These are phyloP conservation scores for Pollachius pollachius DNA, from an alignment of 2,113 vertebrate genomes.

Conservation along the genomic window DNA sequence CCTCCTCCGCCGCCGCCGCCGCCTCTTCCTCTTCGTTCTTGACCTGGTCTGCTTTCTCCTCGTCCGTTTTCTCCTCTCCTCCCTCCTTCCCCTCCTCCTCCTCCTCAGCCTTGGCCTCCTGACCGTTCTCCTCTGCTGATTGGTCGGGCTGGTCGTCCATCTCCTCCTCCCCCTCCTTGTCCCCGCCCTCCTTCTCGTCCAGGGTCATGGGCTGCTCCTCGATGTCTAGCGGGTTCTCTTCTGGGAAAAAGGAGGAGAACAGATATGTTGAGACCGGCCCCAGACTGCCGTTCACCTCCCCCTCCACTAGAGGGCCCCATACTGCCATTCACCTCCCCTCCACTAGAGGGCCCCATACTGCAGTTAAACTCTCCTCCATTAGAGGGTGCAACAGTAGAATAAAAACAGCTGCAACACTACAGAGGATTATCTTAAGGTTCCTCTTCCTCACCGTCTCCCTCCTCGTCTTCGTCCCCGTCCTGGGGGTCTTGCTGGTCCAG, in stretches of 20 bases:
- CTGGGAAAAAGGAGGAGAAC: constrained; percentile 42
- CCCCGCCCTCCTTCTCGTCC: constrained; percentile 66
- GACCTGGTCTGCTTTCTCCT: constrained; percentile 57
- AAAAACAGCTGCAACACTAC: too few relatives aligned
- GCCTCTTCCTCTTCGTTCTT: constrained; percentile 60
- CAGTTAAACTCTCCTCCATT: background rate
- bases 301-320: too few relatives aligned
- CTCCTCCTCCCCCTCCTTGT: constrained; percentile 52
- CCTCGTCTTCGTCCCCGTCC: constrained; percentile 67
- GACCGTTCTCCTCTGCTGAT: constrained; percentile 54
- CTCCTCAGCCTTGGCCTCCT: constrained; percentile 51
- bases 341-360: background rate
- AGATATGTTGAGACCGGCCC: background rate
- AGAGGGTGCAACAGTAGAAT: too few relatives aligned
- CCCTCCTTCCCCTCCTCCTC: constrained; percentile 65
- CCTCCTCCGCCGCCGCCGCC: constrained; percentile 60
- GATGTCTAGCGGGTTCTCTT: constrained; percentile 85
- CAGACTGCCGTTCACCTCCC: background rate
- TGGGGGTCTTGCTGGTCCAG: constrained; percentile 79
- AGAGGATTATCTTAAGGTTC: background rate
- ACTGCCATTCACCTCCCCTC: background rate
- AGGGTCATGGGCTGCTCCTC: constrained; percentile 75
- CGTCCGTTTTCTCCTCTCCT: constrained; percentile 48
- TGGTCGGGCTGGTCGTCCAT: constrained; percentile 51
- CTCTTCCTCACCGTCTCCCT: constrained; percentile 70